Conservation (phyloP, 2,888 invertebrate species). For the Diarsia brunnea region DNA sequence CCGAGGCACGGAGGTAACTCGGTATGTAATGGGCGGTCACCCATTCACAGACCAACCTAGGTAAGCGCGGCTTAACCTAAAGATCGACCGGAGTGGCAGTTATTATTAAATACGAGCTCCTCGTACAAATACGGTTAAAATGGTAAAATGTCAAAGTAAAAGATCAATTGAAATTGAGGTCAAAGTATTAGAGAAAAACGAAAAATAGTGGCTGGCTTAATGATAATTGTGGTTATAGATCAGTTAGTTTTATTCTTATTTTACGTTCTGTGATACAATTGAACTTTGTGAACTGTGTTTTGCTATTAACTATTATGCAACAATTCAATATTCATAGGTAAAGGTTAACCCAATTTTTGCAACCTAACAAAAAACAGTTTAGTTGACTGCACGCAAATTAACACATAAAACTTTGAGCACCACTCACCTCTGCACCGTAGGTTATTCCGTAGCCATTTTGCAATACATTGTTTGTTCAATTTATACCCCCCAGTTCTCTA, state of each 20-base stretch:
- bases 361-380: background rate
- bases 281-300: background rate
- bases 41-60: no score
- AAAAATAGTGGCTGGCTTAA: background rate
- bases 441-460: constrained; percentile 83
- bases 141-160: constrained; percentile 11
- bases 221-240: background rate
- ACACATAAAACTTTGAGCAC: constrained; percentile 74
- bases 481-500: constrained; percentile 80
- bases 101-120: no score
- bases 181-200: background rate
- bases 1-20: no score
- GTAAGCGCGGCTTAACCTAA: no score
- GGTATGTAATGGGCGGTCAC: no score
- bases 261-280: background rate
- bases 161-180: background rate
- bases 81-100: no score
- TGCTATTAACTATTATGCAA: background rate
- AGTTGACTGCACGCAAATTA: constrained; percentile 20
- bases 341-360: constrained; percentile 1
- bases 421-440: constrained; percentile 69
- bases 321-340: background rate
- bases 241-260: background rate
- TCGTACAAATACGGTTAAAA: constrained; percentile 26
- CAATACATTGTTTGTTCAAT: constrained; percentile 89